Percentiles rank a stretch among this genome's conserved stretches.
phyloP scores from a whole-genome alignment of 2,797 vertebrate species.

The Hemibagrus guttatus region DNA sequence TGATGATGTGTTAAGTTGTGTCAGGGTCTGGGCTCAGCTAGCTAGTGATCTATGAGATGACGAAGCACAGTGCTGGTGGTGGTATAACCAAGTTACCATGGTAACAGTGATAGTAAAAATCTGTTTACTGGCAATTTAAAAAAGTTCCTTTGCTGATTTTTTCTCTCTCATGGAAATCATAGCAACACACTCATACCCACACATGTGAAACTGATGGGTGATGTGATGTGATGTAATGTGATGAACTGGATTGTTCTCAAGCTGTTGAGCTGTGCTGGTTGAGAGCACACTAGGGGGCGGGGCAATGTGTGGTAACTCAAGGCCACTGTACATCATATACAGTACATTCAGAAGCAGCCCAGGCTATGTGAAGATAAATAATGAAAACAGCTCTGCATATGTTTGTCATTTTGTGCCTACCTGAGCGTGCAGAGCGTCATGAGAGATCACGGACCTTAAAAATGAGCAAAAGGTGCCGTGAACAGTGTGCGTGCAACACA shows the following conservation, averaged over 20 bases:
- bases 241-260: background rate
- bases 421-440: background rate
- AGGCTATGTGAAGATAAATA: background rate
- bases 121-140: background rate
- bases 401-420: background rate
- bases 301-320: background rate
- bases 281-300: background rate
- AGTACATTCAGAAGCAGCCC: background rate
- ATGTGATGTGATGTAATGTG: background rate
- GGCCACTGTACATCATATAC: background rate
- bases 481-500: too few species aligned
- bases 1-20: background rate
- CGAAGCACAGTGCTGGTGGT: too few species aligned
- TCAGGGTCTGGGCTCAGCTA: background rate
- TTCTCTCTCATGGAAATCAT: too few species aligned
- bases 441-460: background rate
- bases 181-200: background rate
- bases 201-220: background rate
- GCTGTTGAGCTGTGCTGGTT: background rate
- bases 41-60: background rate
- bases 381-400: background rate
- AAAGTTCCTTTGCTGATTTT: background rate
- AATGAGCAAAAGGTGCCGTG: background rate
- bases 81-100: background rate
- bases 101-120: too few species aligned